phyloP scores from a whole-genome alignment of 1,140 invertebrate species.

The Formica exsecta region DNA sequence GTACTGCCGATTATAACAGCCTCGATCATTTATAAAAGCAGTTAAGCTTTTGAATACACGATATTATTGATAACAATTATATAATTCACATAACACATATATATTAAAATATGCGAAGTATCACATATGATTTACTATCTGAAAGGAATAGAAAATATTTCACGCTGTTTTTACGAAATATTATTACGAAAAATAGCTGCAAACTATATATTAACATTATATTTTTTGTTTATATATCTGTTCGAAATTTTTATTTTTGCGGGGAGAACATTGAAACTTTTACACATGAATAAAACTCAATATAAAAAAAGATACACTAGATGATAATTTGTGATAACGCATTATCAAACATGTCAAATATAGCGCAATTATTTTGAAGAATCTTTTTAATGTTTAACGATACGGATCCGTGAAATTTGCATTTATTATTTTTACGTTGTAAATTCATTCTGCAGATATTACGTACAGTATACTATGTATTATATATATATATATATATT shows the following conservation, averaged over 20 bases:
- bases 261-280: neutral
- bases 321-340: neutral
- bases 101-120: neutral
- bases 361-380: conserved; percentile 9
- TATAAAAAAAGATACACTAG: neutral
- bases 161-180: neutral
- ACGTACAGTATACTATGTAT: neutral
- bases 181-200: neutral
- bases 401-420: neutral
- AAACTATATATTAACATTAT: neutral
- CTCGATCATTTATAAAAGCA: conserved; percentile 21
- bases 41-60: neutral
- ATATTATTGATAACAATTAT: neutral
- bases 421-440: neutral
- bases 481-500: neutral
- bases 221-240: neutral
- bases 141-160: neutral
- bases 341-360: neutral
- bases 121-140: neutral
- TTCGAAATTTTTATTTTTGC: neutral
- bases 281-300: neutral
- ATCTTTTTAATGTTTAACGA: neutral
- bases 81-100: neutral
- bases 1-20: conserved; percentile 10
- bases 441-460: conserved; percentile 13